Evolutionary conservation across 35 echinoderm and acorn worm species (phyloP).

Genomic region (Apostichopus parvimensis): DNA sequence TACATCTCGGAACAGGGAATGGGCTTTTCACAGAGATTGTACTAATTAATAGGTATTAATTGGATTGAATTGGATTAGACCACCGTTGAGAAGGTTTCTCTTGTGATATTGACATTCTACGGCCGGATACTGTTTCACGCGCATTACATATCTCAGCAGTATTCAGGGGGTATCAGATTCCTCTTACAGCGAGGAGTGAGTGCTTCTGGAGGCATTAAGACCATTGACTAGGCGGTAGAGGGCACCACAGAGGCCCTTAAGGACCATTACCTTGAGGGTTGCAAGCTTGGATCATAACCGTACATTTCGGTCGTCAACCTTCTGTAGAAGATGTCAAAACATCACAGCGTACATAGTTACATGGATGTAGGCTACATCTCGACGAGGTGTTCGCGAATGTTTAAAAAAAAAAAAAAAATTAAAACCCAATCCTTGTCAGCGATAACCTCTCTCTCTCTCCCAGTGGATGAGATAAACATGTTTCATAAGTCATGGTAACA

Average conservation of each 20-base stretch:
- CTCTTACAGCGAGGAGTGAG: not conserved
- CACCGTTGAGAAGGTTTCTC: not conserved
- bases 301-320: constrained; percentile 9
- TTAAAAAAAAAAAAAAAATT: too few relatives aligned
- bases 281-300: not conserved
- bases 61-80: constrained; percentile 2
- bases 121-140: not conserved
- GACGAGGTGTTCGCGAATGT: not conserved
- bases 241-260: constrained; percentile 10
- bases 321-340: not conserved
- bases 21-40: not conserved
- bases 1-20: too few relatives aligned
- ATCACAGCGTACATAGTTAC: not conserved
- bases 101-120: not conserved
- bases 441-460: not conserved
- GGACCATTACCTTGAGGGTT: not conserved
- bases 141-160: not conserved
- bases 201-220: constrained; percentile 11
- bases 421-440: not conserved
- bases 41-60: constrained; percentile 11
- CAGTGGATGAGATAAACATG: not conserved
- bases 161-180: not conserved
- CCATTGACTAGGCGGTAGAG: not conserved
- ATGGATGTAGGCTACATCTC: not conserved
- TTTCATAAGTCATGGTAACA: not conserved